Base-by-base conservation (phyloP, 2,888 invertebrate species). In the Azorinus chamasolen region DNA sequence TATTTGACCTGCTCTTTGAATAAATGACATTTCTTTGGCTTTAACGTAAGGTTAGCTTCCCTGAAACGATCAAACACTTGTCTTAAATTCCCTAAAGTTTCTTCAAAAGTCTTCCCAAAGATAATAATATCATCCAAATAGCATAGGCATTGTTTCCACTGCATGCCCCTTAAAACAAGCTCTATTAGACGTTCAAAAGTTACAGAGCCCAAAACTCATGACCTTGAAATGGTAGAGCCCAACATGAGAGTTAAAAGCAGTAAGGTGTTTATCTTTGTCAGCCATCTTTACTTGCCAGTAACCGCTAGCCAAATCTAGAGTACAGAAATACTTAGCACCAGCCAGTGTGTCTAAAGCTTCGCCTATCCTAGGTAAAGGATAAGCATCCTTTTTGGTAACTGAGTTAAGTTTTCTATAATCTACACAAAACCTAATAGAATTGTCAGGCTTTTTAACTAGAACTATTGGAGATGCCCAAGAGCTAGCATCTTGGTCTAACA, bases 1-100 rank as follows among this genome's bases (percentile, higher is more conserved):
- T 59, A 76, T 12, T 27, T n/a, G 18, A 70, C 48, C 53, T 65
- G 27, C 6, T 37, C 39, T n/a, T 43, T 54, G 32, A 70, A 64
- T 2, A 85, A 62, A 20, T 24, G n/a, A 59, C 86, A 86, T 63
- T 88, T 88, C 25, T 55, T 72, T 3, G 79, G 72, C 57, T 86
- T 80, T 10, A 88, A 37, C 32, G 70, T 84, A 20, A 89, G 57
- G 14, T 73, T 77, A 32, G 79, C 80, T 14, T 50, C 32, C 16
- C 71, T 22, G 14, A 86, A 71, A 16, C 77, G 43, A 12, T 64
- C 41, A 32, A 87, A 71, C 12, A 88, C 80, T 18, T 24, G 24
- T 27, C 50, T 8, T 1, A 88, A 57, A 32, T 78, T 66, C 22
- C 53, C 41, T 10, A 84, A 43, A 24, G 51, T 27, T 20, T 45